phyloP scores from a whole-genome alignment of 2,888 invertebrate species.

The Coecobrya sp. region DNA sequence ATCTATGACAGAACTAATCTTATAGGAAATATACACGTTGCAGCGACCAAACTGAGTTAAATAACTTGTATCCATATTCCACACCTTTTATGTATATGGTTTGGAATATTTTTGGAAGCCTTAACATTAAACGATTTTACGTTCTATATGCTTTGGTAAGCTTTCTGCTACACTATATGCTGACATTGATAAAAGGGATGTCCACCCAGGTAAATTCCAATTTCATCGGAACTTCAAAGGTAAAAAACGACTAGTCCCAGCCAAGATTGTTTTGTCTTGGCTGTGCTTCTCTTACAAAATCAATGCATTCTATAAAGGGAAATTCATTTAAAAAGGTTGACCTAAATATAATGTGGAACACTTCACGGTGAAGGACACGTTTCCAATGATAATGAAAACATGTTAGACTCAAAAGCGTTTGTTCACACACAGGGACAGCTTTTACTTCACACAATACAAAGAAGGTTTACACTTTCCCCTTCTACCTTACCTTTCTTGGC shows the following conservation, averaged over 20 bases:
- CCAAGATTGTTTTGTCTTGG: slow-evolving; percentile 12
- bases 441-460: neutral
- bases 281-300: neutral
- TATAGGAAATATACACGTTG: neutral
- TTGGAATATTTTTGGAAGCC: neutral
- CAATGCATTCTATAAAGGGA: slow-evolving; percentile 32
- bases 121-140: neutral
- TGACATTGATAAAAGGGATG: slow-evolving; percentile 55
- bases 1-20: neutral
- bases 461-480: neutral
- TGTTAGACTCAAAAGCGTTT: too few species aligned
- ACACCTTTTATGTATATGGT: neutral
- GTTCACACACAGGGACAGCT: too few species aligned
- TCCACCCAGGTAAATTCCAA: slow-evolving; percentile 48
- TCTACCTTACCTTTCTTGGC: neutral
- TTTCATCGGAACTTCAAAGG: slow-evolving; percentile 63
- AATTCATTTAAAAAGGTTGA: slow-evolving; percentile 37
- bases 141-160: neutral
- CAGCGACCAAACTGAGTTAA: slow-evolving; percentile 3
- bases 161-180: neutral
- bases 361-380: slow-evolving; percentile 1
- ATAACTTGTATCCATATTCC: neutral
- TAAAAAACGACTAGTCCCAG: slow-evolving; percentile 35
- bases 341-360: slow-evolving; percentile 37
- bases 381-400: neutral